Base-by-base conservation (phyloP, 92 coral and sea anemone genomes). In the Actinostola sp. region DNA sequence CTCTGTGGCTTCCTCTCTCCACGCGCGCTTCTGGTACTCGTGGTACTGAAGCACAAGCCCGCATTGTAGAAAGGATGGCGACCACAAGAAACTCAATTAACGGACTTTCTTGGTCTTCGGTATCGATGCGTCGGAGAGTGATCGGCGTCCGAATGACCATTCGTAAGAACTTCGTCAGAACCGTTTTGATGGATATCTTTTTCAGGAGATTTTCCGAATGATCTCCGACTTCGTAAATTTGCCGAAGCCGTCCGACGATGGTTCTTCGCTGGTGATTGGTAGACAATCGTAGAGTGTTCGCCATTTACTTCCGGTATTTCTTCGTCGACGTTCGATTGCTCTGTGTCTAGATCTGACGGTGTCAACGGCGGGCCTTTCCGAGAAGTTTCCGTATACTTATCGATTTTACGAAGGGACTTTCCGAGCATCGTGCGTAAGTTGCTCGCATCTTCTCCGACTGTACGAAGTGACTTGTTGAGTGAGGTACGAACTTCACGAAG, bases 351-450 rank as follows among this genome's bases (percentile, higher is more conserved):
- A 25, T 81, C 86, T 25, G 92, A 79, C 25, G 92, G 46, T 11
- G 71, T 63, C 25, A 70, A 43, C 10, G 83, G 67, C 41, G 75
- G 93, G 27, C 91, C 88, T 57, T 92, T 75, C 79, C 97, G 89
- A 63, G 78, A 62, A 16, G 85, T 87, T 25, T 84, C 86, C 77
- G 97, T 80, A 63, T 91, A 91, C 33, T 74, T 89, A 68, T 91
- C 97, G 78, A 91, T 91, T 65, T 84, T 88, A 33, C 92, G 92
- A 39, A 91, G 88, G 13, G 92, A 91, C 73, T 91, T 91, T 16
- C 97, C 97, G 35, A 91, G 97, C 97, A 91, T 91, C 42, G 90
- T 85, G 16, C 97, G 89, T 20, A 91, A 76, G 33, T 84, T 87
- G 70, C 63, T 91, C 45, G 97, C 97, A 45, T 91, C 97, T 54